Evolutionary conservation across 2,888 invertebrate genomes (phyloP).

Genomic region (Oxytorus armatus): DNA sequence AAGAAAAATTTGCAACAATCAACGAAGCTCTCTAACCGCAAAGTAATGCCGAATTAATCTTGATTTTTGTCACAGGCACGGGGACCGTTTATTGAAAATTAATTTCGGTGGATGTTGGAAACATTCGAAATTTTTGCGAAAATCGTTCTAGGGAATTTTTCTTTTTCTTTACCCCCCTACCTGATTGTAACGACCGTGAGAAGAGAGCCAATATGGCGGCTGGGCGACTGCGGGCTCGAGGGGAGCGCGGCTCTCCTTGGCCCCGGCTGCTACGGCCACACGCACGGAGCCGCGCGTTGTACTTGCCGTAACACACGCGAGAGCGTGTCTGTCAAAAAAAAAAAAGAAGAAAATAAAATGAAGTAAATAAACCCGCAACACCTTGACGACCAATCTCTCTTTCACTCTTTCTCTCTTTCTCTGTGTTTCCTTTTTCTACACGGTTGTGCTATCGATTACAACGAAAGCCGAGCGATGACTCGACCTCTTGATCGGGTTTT

Average conservation of each 20-base stretch:
- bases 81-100: too few relatives aligned
- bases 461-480: conserved; percentile 59
- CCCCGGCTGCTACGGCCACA: conserved; percentile 46
- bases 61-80: too few relatives aligned
- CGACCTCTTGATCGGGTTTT: conserved; percentile 54
- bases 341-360: too few relatives aligned
- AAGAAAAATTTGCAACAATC: conserved; percentile 13
- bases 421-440: conserved; percentile 27
- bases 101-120: not conserved
- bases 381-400: conserved; percentile 50
- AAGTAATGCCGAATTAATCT: too few relatives aligned
- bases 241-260: conserved; percentile 56
- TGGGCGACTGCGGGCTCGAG: conserved; percentile 51
- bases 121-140: not conserved
- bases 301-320: not conserved
- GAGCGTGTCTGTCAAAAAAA: not conserved
- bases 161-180: conserved; percentile 17
- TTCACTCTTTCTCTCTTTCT: conserved; percentile 21
- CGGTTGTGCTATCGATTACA: conserved; percentile 63
- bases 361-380: conserved; percentile 20
- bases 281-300: conserved; percentile 55
- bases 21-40: not conserved
- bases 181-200: conserved; percentile 47
- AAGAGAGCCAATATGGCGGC: conserved; percentile 77
- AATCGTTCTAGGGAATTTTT: not conserved